Base-by-base conservation (phyloP, 2,797 vertebrate genomes). In the Aeoliscus strigatus region DNA sequence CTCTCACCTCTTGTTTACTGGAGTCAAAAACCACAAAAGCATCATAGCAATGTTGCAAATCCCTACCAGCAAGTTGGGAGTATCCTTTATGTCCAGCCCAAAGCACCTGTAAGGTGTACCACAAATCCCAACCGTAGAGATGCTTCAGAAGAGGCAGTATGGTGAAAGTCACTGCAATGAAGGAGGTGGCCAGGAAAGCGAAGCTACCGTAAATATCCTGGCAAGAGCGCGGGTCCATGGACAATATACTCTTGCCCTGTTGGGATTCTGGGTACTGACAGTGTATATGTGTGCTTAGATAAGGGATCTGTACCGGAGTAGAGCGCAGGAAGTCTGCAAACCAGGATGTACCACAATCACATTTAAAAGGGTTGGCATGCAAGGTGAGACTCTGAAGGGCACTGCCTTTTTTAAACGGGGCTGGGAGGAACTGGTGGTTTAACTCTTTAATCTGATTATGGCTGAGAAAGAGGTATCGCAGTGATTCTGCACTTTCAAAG, bases 11-110 rank as follows among this genome's bases (percentile, higher is more conserved):
- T 0, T 46, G 39, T 62, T 90, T 88, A 0, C 51, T 38, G 8
- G 89, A 90, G 82, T 94, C 87, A 21, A 94, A 94, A 23, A 89
- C 86, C 30, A 94, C 85, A 25, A 93, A 93, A 3, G 90, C 91
- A 40, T 94, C 91, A 0, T 90, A 89, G 9, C 74, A 71, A 35
- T 68, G 47, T 6, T 28, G 49, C 1, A 44, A 68, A 40, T 75
- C 66, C 3, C 28, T 49, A 14, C 74, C 73, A 9, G 70, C 26
- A 15, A 86, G 60, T 43, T 82, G 76, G 27, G 83, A 79, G 43
- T 89, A 89, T 31, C 84, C 82, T 56, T 84, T 87, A 46, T 83
- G 62, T 39, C 75, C 64, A 4, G 91, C 87, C 83, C 88, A 87
- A 14, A 89, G 49, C 40, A 94, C 66, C 48, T 93, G 83, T 33